Conservation (phyloP, 2,888 invertebrate species). For the Lordiphosa fenestrarum region DNA sequence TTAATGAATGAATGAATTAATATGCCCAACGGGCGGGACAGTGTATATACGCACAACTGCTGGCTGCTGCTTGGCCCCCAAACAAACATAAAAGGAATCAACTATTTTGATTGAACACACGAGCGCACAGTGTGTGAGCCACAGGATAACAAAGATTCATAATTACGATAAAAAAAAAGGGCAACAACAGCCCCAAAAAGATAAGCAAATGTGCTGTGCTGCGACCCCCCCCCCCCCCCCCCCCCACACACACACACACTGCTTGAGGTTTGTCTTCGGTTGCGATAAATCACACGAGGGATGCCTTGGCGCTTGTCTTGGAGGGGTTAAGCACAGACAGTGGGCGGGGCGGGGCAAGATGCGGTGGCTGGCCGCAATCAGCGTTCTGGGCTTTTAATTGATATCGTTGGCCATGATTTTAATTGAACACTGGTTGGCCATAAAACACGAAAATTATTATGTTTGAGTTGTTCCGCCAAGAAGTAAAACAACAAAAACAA, state of each 20-base stretch:
- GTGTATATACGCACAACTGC: constrained; percentile 2
- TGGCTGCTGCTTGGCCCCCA: constrained; percentile 24
- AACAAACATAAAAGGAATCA: constrained; percentile 37
- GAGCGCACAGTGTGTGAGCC: constrained; percentile 22
- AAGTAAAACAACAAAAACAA: too few species aligned
- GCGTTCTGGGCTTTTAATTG: constrained; percentile 56
- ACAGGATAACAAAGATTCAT: constrained; percentile 50
- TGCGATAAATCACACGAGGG: constrained; percentile 35
- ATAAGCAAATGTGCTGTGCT: constrained; percentile 43
- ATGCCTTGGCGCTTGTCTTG: constrained; percentile 25
- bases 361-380: constrained; percentile 53
- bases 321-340: constrained; percentile 2
- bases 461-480: neutral
- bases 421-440: constrained; percentile 62
- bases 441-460: constrained; percentile 54
- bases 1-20: neutral
- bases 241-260: constrained; percentile 4
- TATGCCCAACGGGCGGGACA: neutral
- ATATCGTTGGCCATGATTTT: constrained; percentile 63
- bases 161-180: constrained; percentile 44
- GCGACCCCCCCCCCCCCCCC: neutral
- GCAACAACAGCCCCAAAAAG: constrained; percentile 25
- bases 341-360: neutral
- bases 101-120: constrained; percentile 47
- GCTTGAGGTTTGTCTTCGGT: constrained; percentile 26